Percentiles rank a stretch among this genome's conserved stretches.
These are phyloP conservation scores for Diprion similis DNA, from an alignment of 1,140 invertebrate genomes.

Conservation along the genomic window DNA sequence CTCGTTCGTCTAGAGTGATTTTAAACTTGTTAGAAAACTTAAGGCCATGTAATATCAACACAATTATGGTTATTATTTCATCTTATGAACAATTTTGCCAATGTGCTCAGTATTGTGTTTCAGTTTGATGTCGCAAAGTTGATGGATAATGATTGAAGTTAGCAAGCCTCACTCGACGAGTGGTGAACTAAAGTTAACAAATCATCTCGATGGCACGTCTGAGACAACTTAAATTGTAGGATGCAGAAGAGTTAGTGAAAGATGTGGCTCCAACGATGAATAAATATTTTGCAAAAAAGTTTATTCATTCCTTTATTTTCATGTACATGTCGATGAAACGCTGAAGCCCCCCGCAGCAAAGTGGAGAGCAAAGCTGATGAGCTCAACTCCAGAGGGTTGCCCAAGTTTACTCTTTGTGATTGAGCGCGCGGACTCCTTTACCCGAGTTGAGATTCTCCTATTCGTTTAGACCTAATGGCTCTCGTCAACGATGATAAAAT, in stretches of 20 bases:
- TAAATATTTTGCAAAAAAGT: too few species aligned
- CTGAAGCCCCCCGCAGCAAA: not conserved
- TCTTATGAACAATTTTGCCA: too few species aligned
- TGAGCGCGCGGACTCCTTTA: not conserved
- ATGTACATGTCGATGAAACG: not conserved
- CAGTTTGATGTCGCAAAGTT: too few species aligned
- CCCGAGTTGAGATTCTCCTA: not conserved
- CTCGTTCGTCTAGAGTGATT: too few species aligned
- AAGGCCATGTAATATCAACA: too few species aligned
- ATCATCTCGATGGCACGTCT: not conserved
- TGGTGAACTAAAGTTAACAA: not conserved
- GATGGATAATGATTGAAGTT: too few species aligned
- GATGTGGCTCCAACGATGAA: not conserved
- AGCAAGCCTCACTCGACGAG: not conserved
- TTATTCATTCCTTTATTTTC: not conserved
- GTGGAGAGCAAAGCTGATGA: not conserved
- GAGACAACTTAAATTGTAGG: not conserved
- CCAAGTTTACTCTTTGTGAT: not conserved
- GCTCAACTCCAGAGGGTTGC: not conserved
- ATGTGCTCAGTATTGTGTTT: too few species aligned
- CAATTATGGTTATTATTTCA: too few species aligned
- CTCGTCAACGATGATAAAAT: not conserved
- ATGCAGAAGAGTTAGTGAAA: not conserved
- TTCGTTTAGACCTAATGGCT: slow-evolving; percentile 1
- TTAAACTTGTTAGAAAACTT: too few species aligned